phyloP scores from a whole-genome alignment of 2,888 invertebrate genomes.

The Physocephala rufipes region DNA sequence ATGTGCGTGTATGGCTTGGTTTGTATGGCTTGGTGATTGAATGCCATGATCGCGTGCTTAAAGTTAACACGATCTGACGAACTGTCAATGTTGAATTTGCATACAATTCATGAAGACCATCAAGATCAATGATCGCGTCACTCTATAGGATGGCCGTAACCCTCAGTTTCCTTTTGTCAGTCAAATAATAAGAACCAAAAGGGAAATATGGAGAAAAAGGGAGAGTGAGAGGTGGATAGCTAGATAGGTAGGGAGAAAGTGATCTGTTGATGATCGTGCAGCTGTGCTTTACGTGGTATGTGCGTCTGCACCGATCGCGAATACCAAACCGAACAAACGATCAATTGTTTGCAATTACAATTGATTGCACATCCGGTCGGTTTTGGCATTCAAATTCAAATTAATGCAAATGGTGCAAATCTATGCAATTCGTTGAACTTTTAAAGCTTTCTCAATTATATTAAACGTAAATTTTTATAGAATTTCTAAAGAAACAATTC shows the following conservation, averaged over 20 bases:
- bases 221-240: no score
- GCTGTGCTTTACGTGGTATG: not conserved
- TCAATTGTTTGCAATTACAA: constrained; percentile 6
- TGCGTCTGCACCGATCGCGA: not conserved
- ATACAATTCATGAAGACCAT: constrained; percentile 17
- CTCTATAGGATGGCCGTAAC: not conserved
- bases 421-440: not conserved
- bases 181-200: no score
- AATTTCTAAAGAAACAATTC: not conserved
- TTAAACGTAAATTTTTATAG: no score
- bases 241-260: not conserved
- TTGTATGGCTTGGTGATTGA: constrained; percentile 15
- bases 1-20: constrained; percentile 40
- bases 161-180: not conserved
- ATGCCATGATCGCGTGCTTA: constrained; percentile 26
- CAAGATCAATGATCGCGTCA: constrained; percentile 25
- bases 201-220: not conserved
- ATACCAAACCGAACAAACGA: not conserved
- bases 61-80: constrained; percentile 27
- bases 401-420: not conserved
- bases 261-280: not conserved
- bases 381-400: not conserved
- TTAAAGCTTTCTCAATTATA: constrained; percentile 9
- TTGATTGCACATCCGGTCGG: not conserved
- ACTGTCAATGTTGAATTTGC: constrained; percentile 28